Evolutionary conservation across 2,888 invertebrate species (phyloP), one percentile per base, ranked within the genome.

Genomic region (Torymus tubicola): DNA sequence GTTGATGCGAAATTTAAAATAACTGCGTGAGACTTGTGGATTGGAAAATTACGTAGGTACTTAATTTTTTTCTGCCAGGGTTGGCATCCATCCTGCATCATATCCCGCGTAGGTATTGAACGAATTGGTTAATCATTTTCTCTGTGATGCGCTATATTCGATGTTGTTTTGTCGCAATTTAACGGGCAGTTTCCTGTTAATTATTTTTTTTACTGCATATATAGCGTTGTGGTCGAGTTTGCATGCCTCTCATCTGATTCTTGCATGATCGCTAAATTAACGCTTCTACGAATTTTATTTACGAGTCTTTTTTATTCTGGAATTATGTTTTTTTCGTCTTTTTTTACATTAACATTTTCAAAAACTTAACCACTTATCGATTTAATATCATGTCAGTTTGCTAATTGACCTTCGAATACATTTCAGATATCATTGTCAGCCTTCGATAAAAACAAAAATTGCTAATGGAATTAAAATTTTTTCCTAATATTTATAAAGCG

Each of bases 161-260:
- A 31, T 78, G 67, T 67, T 78, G 61, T 69, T 61, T 75, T 53
- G 78, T 78, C 76, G 84, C 87, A 86, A 86, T 86, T 88, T 87
- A 87, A 84, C 87, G 87, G 88, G 88, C 88, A 88, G 87, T 87
- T 88, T 86, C 87, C 85, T 84, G 86, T 87, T 84, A 84, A 82
- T 82, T 84, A 84, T 82, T 82, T 81, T 71, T 67, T 73, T 68
- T 63, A 42, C 8, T 42, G 42, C 42, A 42, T 69, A 79, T 69
- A 76, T 79, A 70, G 72, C 74, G 74, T 67, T 75, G 67, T 81
- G 67, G 81, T 81, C 55, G 60, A 70, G 58, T 76, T 13, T 76
- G 81, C 81, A 82, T 79, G 81, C 5, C 64, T 21, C 55, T 78
- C 72, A 80, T 80, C 70, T 63, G n/a, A 50, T 52, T 68, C 58